phyloP scores from a whole-genome alignment of 2,888 invertebrate species.

The Frankliniella intonsa region DNA sequence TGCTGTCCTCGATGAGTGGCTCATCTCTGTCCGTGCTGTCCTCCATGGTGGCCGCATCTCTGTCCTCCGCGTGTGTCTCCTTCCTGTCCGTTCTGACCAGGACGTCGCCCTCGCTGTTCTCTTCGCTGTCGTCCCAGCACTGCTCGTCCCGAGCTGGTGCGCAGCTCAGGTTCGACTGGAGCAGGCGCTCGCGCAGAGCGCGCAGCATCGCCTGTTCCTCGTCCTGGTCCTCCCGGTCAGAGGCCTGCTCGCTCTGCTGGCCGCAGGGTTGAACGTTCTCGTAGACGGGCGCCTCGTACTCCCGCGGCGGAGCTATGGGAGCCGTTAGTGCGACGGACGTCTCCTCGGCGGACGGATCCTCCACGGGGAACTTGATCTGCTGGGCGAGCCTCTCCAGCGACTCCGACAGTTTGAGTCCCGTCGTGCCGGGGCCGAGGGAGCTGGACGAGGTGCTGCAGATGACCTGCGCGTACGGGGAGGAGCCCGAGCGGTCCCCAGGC shows the following conservation, averaged over 20 bases:
- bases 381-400: slow-evolving; percentile 1
- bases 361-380: slow-evolving; percentile 7
- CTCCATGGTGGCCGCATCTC: not conserved
- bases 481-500: not conserved
- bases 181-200: not conserved
- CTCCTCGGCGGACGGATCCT: not conserved
- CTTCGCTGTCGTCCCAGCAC: not conserved
- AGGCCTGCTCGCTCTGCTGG: not conserved
- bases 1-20: not conserved
- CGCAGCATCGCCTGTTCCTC: not conserved
- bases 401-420: not conserved
- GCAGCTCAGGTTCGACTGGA: not conserved
- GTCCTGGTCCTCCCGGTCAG: not conserved
- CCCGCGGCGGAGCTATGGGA: not conserved
- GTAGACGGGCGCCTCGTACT: slow-evolving; percentile 6
- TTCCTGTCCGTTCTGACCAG: not conserved
- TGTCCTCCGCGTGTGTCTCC: not conserved
- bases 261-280: not conserved
- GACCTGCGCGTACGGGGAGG: slow-evolving; percentile 10
- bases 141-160: not conserved
- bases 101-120: not conserved
- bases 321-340: not conserved
- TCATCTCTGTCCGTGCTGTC: not conserved
- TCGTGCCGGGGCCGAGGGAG: not conserved
- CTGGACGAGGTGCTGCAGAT: not conserved